Evolutionary conservation across 2,797 vertebrate species (phyloP).

Genomic region (Darevskia mixta): DNA sequence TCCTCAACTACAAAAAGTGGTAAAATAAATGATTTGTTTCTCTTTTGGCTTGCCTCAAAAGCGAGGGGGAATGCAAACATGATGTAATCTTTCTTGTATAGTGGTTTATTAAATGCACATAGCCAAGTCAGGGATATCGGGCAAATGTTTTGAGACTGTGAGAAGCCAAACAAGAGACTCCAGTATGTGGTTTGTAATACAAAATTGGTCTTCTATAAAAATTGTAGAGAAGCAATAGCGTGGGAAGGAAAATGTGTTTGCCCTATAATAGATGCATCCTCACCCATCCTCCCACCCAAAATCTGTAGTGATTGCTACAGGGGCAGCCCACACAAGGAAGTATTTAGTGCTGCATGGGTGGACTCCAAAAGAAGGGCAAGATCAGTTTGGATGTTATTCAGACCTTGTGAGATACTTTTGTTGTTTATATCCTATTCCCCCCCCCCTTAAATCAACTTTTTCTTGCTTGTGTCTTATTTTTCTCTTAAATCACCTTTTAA

Average conservation of each 20-base stretch:
- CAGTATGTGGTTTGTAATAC: conserved; percentile 40
- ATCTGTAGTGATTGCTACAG: conserved; percentile 25
- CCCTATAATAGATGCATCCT: conserved; percentile 34
- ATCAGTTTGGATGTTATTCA: conserved; percentile 40
- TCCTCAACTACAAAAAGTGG: background rate
- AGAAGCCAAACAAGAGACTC: conserved; percentile 33
- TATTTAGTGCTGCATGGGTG: conserved; percentile 42
- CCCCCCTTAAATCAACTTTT: conserved; percentile 7
- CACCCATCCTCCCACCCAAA: conserved; percentile 39
- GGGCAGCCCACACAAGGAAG: conserved; percentile 26
- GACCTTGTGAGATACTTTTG: conserved; percentile 46
- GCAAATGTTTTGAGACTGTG: conserved; percentile 53
- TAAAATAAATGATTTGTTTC: background rate
- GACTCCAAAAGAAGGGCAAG: conserved; percentile 49
- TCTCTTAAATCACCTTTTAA: conserved; percentile 14
- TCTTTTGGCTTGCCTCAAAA: background rate
- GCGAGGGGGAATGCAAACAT: background rate
- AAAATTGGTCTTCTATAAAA: background rate
- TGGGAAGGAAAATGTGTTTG: conserved; percentile 7
- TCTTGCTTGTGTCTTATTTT: conserved; percentile 38
- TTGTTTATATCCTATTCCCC: conserved; percentile 39
- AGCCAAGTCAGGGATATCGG: conserved; percentile 21
- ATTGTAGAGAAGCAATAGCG: conserved; percentile 14
- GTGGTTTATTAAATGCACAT: background rate
- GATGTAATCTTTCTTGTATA: background rate